Evolutionary conservation across 2,797 vertebrate genomes (phyloP).

Genomic region (Pogonophryne albipinna): DNA sequence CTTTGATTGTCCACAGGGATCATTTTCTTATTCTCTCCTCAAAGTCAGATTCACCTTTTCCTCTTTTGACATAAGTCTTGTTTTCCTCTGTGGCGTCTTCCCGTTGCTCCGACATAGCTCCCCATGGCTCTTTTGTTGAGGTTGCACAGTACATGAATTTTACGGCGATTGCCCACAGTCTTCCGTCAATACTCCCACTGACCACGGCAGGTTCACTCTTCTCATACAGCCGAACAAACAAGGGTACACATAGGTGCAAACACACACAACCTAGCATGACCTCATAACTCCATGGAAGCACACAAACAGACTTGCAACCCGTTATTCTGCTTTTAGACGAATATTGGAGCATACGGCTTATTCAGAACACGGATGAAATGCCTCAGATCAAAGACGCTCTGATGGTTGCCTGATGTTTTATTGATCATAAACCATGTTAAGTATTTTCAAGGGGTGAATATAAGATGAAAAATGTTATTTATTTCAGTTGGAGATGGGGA

Average conservation of each 20-base stretch:
- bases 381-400: slow-evolving; percentile 66
- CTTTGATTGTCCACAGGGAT: too few relatives aligned
- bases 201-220: slow-evolving; percentile 37
- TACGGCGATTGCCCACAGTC: slow-evolving; percentile 62
- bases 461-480: slow-evolving; percentile 49
- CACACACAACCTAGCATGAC: slow-evolving; percentile 48
- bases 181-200: slow-evolving; percentile 57
- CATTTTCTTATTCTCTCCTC: slow-evolving; percentile 18
- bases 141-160: slow-evolving; percentile 68
- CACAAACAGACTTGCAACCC: slow-evolving; percentile 21
- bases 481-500: slow-evolving; percentile 52
- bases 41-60: slow-evolving; percentile 30
- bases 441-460: slow-evolving; percentile 55
- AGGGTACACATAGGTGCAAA: slow-evolving; percentile 4
- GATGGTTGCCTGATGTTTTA: slow-evolving; percentile 73
- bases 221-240: slow-evolving; percentile 19
- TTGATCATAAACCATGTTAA: slow-evolving; percentile 72
- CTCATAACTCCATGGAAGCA: slow-evolving; percentile 33
- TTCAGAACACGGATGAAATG: slow-evolving; percentile 67
- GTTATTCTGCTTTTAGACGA: slow-evolving; percentile 34
- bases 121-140: slow-evolving; percentile 52
- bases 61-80: slow-evolving; percentile 6
- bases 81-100: slow-evolving; percentile 26
- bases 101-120: slow-evolving; percentile 30
- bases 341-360: slow-evolving; percentile 47